Base-by-base conservation (phyloP, 2,113 vertebrate species). In the Micronycteris hirsuta region DNA sequence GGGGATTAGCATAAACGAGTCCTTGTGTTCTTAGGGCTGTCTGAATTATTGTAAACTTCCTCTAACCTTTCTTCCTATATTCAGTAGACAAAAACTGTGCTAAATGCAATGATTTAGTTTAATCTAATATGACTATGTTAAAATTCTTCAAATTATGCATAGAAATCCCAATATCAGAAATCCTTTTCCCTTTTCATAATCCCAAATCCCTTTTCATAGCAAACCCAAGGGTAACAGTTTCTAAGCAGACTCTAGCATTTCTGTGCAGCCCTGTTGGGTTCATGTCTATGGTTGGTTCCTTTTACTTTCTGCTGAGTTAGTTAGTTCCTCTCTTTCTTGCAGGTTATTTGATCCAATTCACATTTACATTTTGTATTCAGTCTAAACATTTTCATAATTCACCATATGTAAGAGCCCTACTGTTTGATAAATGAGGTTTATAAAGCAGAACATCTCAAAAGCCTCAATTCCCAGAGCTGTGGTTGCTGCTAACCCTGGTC, bases 381-480 rank as follows among this genome's bases (percentile, higher is more conserved):
- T 87, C 49, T 92, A 65, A 89, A 88, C 33, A 82, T 93, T 94
- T 96, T 84, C 36, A 20, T 88, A 91, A 90, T 90, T 16, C 84
- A 91, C 33, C 94, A 61, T 95, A 88, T 88, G 67, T 87, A 94
- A 87, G 47, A 67, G 58, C 58, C 88, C 86, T 13, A 28, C 85
- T 86, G 88, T 82, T 94, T 96, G 95, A 94, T 97, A 95, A 95
- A 97, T 86, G 87, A 95, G 58, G 65, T 81, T 87, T 94, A 88
- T 93, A 96, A 92, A 95, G 67, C 52, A 33, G 83, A 94, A 36
- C 4, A 3, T 84, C 38, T 87, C 38, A 86, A 73, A 95, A 84
- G 49, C 65, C 10, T 80, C 43, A 45, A 19, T 95, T 89, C 80
- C n/a, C 95, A 76, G 89, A 77, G 77, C 54, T 41, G 41, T 41